Evolutionary conservation across 2,797 vertebrate genomes (phyloP), one percentile per base, ranked within the genome.

Genomic region (Tadarida brasiliensis): DNA sequence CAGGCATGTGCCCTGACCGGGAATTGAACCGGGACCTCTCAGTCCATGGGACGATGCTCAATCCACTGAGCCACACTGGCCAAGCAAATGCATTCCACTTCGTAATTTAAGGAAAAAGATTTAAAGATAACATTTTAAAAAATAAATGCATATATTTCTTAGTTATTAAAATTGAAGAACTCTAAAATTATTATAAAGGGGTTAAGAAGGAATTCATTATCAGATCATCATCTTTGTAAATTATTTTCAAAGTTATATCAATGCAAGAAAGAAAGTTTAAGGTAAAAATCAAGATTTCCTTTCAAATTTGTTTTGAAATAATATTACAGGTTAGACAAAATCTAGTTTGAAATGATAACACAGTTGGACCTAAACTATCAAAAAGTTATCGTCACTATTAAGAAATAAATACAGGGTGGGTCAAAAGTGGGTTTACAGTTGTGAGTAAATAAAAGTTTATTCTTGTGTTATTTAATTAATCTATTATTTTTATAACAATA

Each of bases 221-320:
- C 39, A 87, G 30, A 82, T 61, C 0, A 26, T 56, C 7, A 85
- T 78, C 2, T 51, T 68, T 74, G 74, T 82, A 81, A 91, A 11
- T 91, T 67, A 56, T 33, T 28, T 76, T 57, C n/a, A 82, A 88
- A 78, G 15, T 24, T 81, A 1, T 49, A 59, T 16, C 76, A 77
- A 44, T 33, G 19, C n/a, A 92, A 91, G 1, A 1, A 77, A 77
- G 15, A 76, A 1, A 88, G 9, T 70, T 61, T 68, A 5, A 90
- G 17, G 59, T 84, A 54, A 74, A 94, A 85, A 77, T 20, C 20
- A 73, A 76, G 16, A 78, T 70, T 82, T 15, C 4, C 33, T 87
- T 92, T 90, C 59, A 91, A 82, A 87, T 78, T 20, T 78, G 7
- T 15, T 83, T 96, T 80, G 26, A 92, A 83, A 47, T 73, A 85